These are phyloP conservation scores for Phytoseiulus persimilis DNA, from an alignment of 2,888 invertebrate genomes.

Conservation along the genomic window DNA sequence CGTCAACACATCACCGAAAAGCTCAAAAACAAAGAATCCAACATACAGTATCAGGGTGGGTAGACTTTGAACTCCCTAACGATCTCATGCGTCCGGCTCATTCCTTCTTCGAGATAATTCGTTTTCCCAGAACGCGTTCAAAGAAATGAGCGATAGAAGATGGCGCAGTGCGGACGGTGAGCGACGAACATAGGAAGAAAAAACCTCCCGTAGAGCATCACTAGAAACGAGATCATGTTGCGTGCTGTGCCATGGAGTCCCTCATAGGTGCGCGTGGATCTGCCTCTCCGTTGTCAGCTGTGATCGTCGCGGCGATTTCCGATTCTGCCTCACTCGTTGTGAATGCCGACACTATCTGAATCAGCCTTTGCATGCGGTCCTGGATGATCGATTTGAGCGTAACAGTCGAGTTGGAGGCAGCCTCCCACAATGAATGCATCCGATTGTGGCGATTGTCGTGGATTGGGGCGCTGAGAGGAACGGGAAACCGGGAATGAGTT, in stretches of 20 bases:
- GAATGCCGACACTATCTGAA: neutral
- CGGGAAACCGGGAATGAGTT: too few species aligned
- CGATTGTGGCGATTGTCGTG: too few species aligned
- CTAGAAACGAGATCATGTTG: neutral
- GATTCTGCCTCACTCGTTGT: neutral
- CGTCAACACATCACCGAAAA: neutral
- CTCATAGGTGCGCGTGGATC: neutral
- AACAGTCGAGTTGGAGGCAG: too few species aligned
- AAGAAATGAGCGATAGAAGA: too few species aligned
- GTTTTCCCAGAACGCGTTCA: neutral
- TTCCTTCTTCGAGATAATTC: neutral
- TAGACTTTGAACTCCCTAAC: neutral
- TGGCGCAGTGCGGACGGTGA: too few species aligned
- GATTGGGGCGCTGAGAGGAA: too few species aligned
- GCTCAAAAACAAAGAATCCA: conserved; percentile 15
- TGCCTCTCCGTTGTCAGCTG: neutral
- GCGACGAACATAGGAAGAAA: too few species aligned
- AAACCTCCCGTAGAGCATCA: neutral
- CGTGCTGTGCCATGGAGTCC: neutral
- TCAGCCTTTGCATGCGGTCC: too few species aligned
- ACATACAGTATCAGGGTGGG: conserved; percentile 31
- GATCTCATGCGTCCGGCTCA: neutral
- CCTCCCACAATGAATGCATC: too few species aligned
- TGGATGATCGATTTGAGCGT: too few species aligned
- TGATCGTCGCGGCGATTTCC: neutral